Evolutionary conservation across 2,113 vertebrate species (phyloP), one percentile per base, ranked within the genome.

Genomic region (Naja naja): DNA sequence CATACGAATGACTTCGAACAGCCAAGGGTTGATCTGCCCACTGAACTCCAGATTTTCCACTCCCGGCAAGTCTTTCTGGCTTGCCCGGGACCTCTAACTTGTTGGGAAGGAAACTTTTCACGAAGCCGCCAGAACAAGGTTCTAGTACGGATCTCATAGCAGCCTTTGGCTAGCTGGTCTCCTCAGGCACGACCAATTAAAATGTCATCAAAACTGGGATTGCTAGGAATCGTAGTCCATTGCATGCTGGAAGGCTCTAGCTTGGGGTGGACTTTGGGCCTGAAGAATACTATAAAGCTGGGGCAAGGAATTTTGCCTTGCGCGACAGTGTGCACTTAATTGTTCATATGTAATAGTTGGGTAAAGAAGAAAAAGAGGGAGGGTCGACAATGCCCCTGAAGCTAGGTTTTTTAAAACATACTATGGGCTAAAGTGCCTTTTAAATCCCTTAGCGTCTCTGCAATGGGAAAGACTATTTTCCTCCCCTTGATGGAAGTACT

Each of bases 271-370:
- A 39, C 18, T 81, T 81, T 81, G 69, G 2, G 23, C 45, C 4
- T 69, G 54, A 22, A 25, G 89, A 55, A 39, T 39, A 23, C 0
- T 27, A 11, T 39, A 9, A 20, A 54, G 4, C 49, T 18, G 52
- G 10, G n/a, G 7, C 23, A 34, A 81, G 53, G 22, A 1, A 6
- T n/a, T 43, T 25, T 43, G 49, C 1, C 53, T 8, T 16, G 3
- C 14, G 23, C 4, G 14, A 1, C 11, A 16, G 0, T 27, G 0
- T 27, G 10, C 20, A 22, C 27, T 49, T 52, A 3, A 47, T 8
- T 52, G 3, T 90, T 47, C 16, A 3, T 14, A 16, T 0, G 20
- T 64, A 47, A 4, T 18, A 20, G 43, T 14, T n/a, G 60, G 30
- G n/a, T 5, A 52, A 5, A 90, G 47, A 53, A 81, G 23, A 7